A percentile compares a stretch with the other conserved stretches of the same genome.
These are phyloP conservation scores for Thymelicus sylvestris DNA, from an alignment of 2,888 invertebrate genomes.

Conservation along the genomic window DNA sequence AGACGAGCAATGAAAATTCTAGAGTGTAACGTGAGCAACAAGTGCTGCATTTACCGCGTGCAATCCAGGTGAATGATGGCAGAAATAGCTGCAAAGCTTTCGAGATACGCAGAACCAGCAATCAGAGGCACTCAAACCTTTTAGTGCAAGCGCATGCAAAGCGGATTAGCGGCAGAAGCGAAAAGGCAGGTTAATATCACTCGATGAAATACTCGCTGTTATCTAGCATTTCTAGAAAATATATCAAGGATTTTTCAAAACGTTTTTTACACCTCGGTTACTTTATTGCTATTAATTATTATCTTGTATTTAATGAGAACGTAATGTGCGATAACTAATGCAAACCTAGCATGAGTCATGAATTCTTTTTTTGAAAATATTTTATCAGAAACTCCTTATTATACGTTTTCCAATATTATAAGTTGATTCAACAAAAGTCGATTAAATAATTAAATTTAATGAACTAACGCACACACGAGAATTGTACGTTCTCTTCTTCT, in stretches of 20 bases:
- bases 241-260: background rate
- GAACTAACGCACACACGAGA: no score
- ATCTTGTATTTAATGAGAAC: no score
- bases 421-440: no score
- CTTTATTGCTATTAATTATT: no score
- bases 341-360: no score
- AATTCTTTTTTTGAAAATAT: no score
- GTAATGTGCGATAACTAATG: no score
- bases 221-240: background rate
- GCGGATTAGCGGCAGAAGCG: slow-evolving; percentile 10
- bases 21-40: background rate
- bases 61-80: slow-evolving; percentile 3
- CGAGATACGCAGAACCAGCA: slow-evolving; percentile 12
- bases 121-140: slow-evolving; percentile 28
- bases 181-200: slow-evolving; percentile 13
- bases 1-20: no score
- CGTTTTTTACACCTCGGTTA: background rate
- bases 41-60: slow-evolving; percentile 11
- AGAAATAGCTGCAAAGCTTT: slow-evolving; percentile 20
- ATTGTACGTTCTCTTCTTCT: no score
- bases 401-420: no score
- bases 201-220: background rate
- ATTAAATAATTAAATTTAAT: no score
- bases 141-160: slow-evolving; percentile 19
- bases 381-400: no score